A percentile compares a stretch with the other conserved stretches of the same genome.
Evolutionary conservation across 2,797 vertebrate genomes (phyloP).

Genomic region (Semaprochilodus insignis): DNA sequence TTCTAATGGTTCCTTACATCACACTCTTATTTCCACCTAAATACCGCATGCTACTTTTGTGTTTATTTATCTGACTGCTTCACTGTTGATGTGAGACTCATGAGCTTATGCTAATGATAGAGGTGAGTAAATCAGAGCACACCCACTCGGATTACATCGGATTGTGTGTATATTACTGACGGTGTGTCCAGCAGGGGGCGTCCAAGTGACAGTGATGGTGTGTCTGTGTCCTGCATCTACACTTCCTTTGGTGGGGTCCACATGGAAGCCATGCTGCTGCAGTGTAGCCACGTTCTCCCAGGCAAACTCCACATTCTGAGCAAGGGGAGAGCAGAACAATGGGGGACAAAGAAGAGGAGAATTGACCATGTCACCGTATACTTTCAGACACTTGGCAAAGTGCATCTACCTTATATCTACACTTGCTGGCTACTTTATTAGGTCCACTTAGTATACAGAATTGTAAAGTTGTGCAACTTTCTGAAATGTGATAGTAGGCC

Average conservation of each 20-base stretch:
- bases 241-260: conserved; percentile 76
- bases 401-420: too few relatives aligned
- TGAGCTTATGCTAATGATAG: neutral
- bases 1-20: neutral
- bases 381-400: too few relatives aligned
- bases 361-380: too few relatives aligned
- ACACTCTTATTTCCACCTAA: neutral
- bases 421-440: too few relatives aligned
- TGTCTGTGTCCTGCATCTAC: conserved; percentile 79
- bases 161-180: conserved; percentile 68
- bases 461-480: too few relatives aligned
- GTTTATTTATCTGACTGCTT: too few relatives aligned
- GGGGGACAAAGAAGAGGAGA: neutral
- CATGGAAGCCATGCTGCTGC: conserved; percentile 83
- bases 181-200: conserved; percentile 76
- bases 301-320: conserved; percentile 81
- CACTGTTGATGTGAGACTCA: neutral
- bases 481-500: too few relatives aligned
- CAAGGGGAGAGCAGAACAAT: neutral
- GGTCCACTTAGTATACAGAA: too few relatives aligned
- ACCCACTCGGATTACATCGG: neutral
- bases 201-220: conserved; percentile 83
- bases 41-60: neutral
- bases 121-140: neutral
- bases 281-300: conserved; percentile 73